phyloP scores from a whole-genome alignment of 1,140 invertebrate genomes.

The Teleogryllus occipitalis region DNA sequence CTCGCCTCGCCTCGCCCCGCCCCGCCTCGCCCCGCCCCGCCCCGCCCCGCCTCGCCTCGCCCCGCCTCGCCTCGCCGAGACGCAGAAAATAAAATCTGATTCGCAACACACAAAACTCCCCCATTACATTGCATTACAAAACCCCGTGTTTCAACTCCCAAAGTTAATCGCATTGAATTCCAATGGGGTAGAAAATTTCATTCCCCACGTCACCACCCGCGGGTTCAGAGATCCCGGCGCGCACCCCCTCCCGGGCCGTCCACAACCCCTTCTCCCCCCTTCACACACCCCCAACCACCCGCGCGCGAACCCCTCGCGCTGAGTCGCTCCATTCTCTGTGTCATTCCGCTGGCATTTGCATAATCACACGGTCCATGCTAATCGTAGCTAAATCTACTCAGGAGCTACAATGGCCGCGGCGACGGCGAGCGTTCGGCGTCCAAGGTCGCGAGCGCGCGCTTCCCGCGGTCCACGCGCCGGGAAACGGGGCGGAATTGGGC shows the following conservation, averaged over 20 bases:
- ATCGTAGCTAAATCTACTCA: slow-evolving; percentile 4
- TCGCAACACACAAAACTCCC: slow-evolving; percentile 22
- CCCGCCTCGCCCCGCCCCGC: no score
- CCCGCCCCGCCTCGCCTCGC: no score
- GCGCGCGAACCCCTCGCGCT: neutral
- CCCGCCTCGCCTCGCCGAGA: no score
- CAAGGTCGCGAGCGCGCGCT: neutral
- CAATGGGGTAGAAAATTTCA: slow-evolving; percentile 32
- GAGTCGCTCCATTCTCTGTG: neutral
- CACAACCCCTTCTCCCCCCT: no score
- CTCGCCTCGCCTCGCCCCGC: no score
- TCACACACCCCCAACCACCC: no score
- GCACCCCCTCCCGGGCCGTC: neutral
- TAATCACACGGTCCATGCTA: slow-evolving; percentile 3
- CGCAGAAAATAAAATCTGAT: slow-evolving; percentile 24
- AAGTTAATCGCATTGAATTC: slow-evolving; percentile 31
- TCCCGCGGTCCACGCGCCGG: neutral
- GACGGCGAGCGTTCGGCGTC: neutral
- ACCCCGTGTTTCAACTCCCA: slow-evolving; percentile 17
- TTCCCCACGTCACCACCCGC: slow-evolving; percentile 22
- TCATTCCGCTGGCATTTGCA: neutral
- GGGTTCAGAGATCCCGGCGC: slow-evolving; percentile 18
- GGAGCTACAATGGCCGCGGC: neutral
- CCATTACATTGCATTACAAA: slow-evolving; percentile 25
- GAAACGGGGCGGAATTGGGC: neutral